Evolutionary conservation across 2,113 vertebrate species (phyloP).

Genomic region (Synchiropus splendidus): DNA sequence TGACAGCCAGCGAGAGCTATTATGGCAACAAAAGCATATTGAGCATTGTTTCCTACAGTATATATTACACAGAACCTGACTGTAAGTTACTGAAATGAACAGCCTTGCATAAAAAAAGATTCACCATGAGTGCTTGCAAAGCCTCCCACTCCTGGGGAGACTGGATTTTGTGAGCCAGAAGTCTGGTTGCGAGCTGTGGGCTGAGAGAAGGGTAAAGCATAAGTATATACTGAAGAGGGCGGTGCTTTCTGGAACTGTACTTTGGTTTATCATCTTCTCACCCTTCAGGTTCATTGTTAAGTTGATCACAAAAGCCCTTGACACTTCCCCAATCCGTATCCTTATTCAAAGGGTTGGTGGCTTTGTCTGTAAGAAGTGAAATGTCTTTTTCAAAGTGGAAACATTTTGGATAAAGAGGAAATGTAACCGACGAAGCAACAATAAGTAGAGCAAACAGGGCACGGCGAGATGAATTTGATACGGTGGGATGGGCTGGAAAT

Average conservation of each 20-base stretch:
- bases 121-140: conserved; percentile 87
- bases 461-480: too few relatives aligned
- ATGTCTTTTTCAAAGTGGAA: not conserved
- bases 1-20: not conserved
- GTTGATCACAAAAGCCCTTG: conserved; percentile 84
- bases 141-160: conserved; percentile 98
- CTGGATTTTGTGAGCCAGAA: conserved; percentile 96
- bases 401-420: not conserved
- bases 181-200: conserved; percentile 87
- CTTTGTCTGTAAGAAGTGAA: conserved; percentile 76
- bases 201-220: conserved; percentile 42
- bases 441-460: not conserved
- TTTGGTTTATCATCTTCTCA: conserved; percentile 43
- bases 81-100: too few relatives aligned
- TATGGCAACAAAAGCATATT: too few relatives aligned
- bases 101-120: too few relatives aligned
- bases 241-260: too few relatives aligned
- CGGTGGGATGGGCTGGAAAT: too few relatives aligned
- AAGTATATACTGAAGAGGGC: too few relatives aligned
- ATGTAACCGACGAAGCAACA: too few relatives aligned
- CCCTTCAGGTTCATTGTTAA: conserved; percentile 89
- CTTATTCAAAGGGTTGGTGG: conserved; percentile 90
- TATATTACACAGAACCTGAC: too few relatives aligned
- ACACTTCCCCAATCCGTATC: conserved; percentile 86
- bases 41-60: too few relatives aligned